Evolutionary conservation across 2,113 vertebrate species (phyloP), one percentile per base, ranked within the genome.

Genomic region (Amphiprion percula): DNA sequence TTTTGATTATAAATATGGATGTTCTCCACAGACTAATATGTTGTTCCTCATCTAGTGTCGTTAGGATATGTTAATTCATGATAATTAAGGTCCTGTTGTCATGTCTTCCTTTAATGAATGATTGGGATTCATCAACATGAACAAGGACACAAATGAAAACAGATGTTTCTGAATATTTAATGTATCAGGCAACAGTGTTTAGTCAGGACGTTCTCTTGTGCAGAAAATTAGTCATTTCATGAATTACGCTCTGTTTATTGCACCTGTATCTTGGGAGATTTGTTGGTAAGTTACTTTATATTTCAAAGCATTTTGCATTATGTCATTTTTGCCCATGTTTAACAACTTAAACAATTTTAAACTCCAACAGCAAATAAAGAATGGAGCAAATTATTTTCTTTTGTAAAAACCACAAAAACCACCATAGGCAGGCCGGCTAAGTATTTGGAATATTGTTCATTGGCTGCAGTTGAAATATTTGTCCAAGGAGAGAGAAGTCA

Each of bases 151-250:
- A 49, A 89, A 72, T 80, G 59, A 84, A 82, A 85, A 65, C 78
- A 91, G 87, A 84, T 91, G 80, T 87, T 85, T 79, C 67, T 61
- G 63, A 83, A 74, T 83, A 39, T 64, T 67, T 67, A 78, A 79
- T 80, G 54, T 77, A 60, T 76, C n/a, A 8, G 17, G 10, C 16
- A 5, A 1, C 17, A n/a, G 50, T 64, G 2, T 77, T 44, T 39
- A 24, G 15, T 62, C 23, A 2, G 50, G 28, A 41, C 16, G 21
- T 74, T 78, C 23, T 63, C 41, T 16, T 79, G n/a, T 60, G 33
- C 19, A 66, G 59, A 24, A 74, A 68, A 62, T 66, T 3, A 52
- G 63, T 23, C 15, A 55, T 68, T 49, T 67, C 50, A 46, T 58
- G 47, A 66, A 54, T 61, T 54, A 30, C 23, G 53, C 14, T 58